These are phyloP conservation scores for Polypedilum pembai DNA, from an alignment of 1,140 invertebrate genomes.

Conservation along the genomic window DNA sequence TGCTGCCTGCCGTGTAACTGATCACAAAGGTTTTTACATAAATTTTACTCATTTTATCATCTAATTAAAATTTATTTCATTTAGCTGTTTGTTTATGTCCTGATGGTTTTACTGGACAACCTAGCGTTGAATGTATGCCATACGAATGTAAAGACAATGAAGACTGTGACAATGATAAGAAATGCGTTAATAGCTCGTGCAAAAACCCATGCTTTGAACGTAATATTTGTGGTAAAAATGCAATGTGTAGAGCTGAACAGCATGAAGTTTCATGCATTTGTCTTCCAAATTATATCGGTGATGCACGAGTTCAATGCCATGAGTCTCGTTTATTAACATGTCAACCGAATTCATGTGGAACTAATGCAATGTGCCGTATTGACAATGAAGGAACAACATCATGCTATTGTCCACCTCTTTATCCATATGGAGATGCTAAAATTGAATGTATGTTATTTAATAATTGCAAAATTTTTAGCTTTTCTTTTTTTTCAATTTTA, in stretches of 20 bases:
- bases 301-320: conserved; percentile 70
- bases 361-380: conserved; percentile 70
- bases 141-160: conserved; percentile 67
- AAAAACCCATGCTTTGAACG: conserved; percentile 73
- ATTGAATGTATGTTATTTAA: conserved; percentile 65
- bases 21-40: conserved; percentile 46
- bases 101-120: conserved; percentile 72
- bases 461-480: not conserved
- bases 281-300: conserved; percentile 75
- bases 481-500: not conserved
- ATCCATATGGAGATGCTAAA: conserved; percentile 74
- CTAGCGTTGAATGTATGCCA: conserved; percentile 61
- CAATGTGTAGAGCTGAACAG: conserved; percentile 73
- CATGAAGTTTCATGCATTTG: conserved; percentile 73
- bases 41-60: not conserved
- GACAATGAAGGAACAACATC: conserved; percentile 56
- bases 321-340: conserved; percentile 49
- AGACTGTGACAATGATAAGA: conserved; percentile 71
- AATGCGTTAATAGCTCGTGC: conserved; percentile 65
- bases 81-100: conserved; percentile 77
- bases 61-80: not conserved
- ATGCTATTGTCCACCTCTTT: conserved; percentile 75
- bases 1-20: conserved; percentile 64
- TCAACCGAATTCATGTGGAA: conserved; percentile 71
- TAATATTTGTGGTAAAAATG: conserved; percentile 71